phyloP scores from a whole-genome alignment of 2,888 invertebrate genomes.

The Enchytraeus crypticus region DNA sequence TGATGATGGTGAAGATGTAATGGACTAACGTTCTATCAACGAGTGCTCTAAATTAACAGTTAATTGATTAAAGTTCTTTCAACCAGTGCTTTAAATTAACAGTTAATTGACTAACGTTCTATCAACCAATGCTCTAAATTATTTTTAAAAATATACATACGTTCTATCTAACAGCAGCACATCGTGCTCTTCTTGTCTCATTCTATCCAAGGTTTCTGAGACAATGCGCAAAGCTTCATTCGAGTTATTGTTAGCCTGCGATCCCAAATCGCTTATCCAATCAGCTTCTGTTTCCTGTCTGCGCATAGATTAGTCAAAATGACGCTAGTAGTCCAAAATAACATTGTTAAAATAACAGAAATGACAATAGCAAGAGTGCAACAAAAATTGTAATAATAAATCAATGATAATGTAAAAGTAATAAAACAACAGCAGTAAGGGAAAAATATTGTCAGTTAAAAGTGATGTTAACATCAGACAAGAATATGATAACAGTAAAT shows the following conservation, averaged over 20 bases:
- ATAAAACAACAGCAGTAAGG: no score
- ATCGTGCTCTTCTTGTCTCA: constrained; percentile 36
- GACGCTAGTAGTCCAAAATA: no score
- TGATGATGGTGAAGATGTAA: neutral
- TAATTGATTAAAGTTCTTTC: neutral
- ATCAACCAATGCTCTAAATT: no score
- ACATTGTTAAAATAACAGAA: no score
- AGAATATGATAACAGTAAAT: no score
- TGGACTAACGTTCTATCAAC: neutral
- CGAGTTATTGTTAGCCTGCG: constrained; percentile 73
- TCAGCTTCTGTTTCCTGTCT: constrained; percentile 63
- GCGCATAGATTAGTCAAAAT: no score
- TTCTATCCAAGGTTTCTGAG: constrained; percentile 53
- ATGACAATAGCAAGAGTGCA: no score
- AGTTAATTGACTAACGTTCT: neutral
- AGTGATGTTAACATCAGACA: no score
- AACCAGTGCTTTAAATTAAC: no score
- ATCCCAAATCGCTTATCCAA: constrained; percentile 65
- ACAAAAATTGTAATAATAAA: no score
- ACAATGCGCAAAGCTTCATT: constrained; percentile 70
- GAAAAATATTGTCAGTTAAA: no score
- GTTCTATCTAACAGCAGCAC: constrained; percentile 43
- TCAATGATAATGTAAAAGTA: no score
- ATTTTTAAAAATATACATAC: constrained; percentile 35
- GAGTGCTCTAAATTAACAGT: neutral